Percentiles rank a stretch among this genome's conserved stretches.
phyloP scores from a whole-genome alignment of 2,888 invertebrate species.

The Poecilus cupreus region DNA sequence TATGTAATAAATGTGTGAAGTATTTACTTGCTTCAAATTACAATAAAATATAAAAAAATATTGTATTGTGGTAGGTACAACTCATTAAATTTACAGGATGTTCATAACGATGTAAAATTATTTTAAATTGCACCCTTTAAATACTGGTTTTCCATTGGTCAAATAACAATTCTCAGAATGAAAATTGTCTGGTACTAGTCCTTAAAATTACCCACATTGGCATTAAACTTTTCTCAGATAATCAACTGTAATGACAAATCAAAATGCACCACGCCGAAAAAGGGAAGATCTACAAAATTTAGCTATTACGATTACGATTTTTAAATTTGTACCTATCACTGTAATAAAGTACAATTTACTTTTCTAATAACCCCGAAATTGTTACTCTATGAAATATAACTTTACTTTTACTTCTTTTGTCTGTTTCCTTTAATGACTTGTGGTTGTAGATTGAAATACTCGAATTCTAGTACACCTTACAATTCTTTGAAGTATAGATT shows the following conservation, averaged over 20 bases:
- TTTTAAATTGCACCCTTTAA: slow-evolving; percentile 42
- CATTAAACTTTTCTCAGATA: slow-evolving; percentile 40
- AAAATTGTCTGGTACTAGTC: slow-evolving; percentile 30
- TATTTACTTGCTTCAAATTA: slow-evolving; percentile 25
- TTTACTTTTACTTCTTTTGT: not conserved
- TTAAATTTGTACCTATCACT: slow-evolving; percentile 14
- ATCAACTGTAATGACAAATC: slow-evolving; percentile 37
- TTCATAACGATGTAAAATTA: slow-evolving; percentile 37
- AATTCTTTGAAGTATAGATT: no score
- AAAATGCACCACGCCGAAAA: slow-evolving; percentile 16
- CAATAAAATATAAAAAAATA: slow-evolving; percentile 23
- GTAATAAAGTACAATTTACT: slow-evolving; percentile 34
- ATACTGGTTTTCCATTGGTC: slow-evolving; percentile 39
- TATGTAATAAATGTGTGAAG: slow-evolving; percentile 19
- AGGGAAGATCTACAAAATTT: slow-evolving; percentile 3
- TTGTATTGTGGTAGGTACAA: slow-evolving; percentile 18
- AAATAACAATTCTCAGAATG: slow-evolving; percentile 24
- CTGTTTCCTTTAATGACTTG: no score
- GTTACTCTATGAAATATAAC: no score
- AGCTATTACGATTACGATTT: slow-evolving; percentile 30
- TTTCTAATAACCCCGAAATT: slow-evolving; percentile 4
- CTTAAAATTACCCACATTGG: slow-evolving; percentile 16
- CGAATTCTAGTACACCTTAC: no score
- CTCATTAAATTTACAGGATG: slow-evolving; percentile 32
- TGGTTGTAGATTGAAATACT: no score